Conservation (phyloP, 1,140 invertebrate species). For the Coenobita brevimanus region DNA sequence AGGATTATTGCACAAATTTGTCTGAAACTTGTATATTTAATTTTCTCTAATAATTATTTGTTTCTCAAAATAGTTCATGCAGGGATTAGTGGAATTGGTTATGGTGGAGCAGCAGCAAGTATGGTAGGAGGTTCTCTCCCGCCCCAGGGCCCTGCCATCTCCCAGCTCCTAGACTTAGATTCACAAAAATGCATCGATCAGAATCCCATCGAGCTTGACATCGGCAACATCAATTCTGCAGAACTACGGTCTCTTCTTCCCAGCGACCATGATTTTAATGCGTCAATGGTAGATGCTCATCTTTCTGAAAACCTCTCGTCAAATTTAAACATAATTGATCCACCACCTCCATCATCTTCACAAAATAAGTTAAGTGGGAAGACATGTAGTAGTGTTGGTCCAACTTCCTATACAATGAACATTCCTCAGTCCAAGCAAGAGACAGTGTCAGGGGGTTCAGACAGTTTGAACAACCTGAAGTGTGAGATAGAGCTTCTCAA, state of each 20-base stretch:
- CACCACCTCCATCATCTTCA: slow-evolving; percentile 19
- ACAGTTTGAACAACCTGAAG: slow-evolving; percentile 73
- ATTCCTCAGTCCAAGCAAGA: slow-evolving; percentile 50
- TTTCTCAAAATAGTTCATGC: too few relatives aligned
- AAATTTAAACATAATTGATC: slow-evolving; percentile 68
- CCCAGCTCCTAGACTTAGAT: slow-evolving; percentile 62
- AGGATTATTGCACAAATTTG: too few relatives aligned
- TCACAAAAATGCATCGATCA: slow-evolving; percentile 66
- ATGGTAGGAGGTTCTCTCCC: neutral
- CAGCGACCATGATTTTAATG: slow-evolving; percentile 70
- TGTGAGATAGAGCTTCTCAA: slow-evolving; percentile 69
- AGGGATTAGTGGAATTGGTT: slow-evolving; percentile 14
- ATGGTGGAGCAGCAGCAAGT: slow-evolving; percentile 5
- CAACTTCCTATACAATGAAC: slow-evolving; percentile 43
- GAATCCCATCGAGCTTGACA: slow-evolving; percentile 62
- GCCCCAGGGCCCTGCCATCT: slow-evolving; percentile 46
- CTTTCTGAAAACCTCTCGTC: slow-evolving; percentile 70
- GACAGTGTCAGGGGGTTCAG: slow-evolving; percentile 74
- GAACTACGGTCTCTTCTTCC: slow-evolving; percentile 70
- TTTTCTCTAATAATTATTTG: too few relatives aligned
- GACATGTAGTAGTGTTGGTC: slow-evolving; percentile 25
- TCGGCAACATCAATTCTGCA: slow-evolving; percentile 68
- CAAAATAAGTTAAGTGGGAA: slow-evolving; percentile 52
- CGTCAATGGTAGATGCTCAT: slow-evolving; percentile 70
- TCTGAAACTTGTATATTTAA: too few relatives aligned